A percentile compares a stretch with the other conserved stretches of the same genome.
phyloP scores from a whole-genome alignment of 2,797 vertebrate species.

The Amblyopsis hoosieri region DNA sequence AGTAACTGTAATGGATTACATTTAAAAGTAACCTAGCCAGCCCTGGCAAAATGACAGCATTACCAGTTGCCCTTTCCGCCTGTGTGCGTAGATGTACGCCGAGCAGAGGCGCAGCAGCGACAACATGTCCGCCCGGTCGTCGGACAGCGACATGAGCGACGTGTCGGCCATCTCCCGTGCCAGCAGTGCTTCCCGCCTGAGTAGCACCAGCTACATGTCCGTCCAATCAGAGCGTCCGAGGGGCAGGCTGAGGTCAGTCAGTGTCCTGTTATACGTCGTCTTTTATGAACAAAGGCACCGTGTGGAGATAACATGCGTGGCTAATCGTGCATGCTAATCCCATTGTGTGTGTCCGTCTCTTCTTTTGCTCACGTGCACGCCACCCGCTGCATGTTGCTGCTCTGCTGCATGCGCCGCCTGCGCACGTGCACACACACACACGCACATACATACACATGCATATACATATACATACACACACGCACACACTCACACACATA shows the following conservation, averaged over 20 bases:
- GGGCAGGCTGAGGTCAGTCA: slow-evolving; percentile 90
- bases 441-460: slow-evolving; percentile 5
- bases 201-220: slow-evolving; percentile 98
- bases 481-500: background rate
- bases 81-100: slow-evolving; percentile 80
- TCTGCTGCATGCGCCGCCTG: slow-evolving; percentile 34
- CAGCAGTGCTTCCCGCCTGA: slow-evolving; percentile 98
- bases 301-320: too few relatives aligned
- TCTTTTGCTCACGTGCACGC: slow-evolving; percentile 59
- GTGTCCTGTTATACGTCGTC: background rate
- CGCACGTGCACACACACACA: slow-evolving; percentile 16
- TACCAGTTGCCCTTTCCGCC: slow-evolving; percentile 48
- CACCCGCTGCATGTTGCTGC: slow-evolving; percentile 49
- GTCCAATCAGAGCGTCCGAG: slow-evolving; percentile 94
- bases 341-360: slow-evolving; percentile 54
- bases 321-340: slow-evolving; percentile 50
- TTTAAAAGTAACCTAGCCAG: background rate
- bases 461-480: slow-evolving; percentile 10
- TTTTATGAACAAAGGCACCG: too few relatives aligned
- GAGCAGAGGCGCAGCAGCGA: slow-evolving; percentile 94
- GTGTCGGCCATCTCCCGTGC: slow-evolving; percentile 93
- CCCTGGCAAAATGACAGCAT: background rate
- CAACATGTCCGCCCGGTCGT: slow-evolving; percentile 94
- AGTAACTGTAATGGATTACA: too few relatives aligned
- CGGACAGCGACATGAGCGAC: slow-evolving; percentile 96